Base-by-base conservation (phyloP, 2,797 vertebrate genomes). In the Anguilla marmorata region DNA sequence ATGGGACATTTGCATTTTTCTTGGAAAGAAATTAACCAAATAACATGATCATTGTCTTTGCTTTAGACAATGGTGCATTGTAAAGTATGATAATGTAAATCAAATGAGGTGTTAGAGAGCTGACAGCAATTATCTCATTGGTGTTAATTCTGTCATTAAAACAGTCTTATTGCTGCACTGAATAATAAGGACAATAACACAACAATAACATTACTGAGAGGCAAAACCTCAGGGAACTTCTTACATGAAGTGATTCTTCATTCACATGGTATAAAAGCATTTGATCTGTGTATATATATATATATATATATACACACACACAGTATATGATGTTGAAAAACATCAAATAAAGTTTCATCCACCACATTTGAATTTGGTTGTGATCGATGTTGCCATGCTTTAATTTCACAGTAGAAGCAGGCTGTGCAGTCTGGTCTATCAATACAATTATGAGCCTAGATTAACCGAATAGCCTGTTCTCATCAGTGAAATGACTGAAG, bases 1-100 rank as follows among this genome's bases (percentile, higher is more conserved):
- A 58, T 54, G 24, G 58, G 21, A 30, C 19, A 41, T 85, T 88
- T 85, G 66, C 84, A 88, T 86, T 86, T 86, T 88, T 88, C 82
- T 86, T 86, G 74, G 52, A 66, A 63, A 86, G 82, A 80, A 86
- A 72, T 82, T 58, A 88, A 85, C 63, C 84, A 79, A 82, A 52
- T 85, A 54, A 30, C 54, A 27, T 66, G 74, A 85, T 85, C 54
- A 50, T 50, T 80, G 27, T 82, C 54, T 88, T 85, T 86, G 9
- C 80, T 82, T 88, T 88, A 66, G 84, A 88, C 24, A 33, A 85
- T 85, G 41, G 69, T 37, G 30, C 85, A 37, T 52, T 63, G 54
- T n/a, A 74, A 88, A 58, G 52, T 82, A 63, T 52, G 85, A 66
- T 79, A 80, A 82, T 85, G 74, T 45, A 86, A 63, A 80, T 80